phyloP scores from a whole-genome alignment of 2,113 vertebrate genomes.

The Silurus asotus region DNA sequence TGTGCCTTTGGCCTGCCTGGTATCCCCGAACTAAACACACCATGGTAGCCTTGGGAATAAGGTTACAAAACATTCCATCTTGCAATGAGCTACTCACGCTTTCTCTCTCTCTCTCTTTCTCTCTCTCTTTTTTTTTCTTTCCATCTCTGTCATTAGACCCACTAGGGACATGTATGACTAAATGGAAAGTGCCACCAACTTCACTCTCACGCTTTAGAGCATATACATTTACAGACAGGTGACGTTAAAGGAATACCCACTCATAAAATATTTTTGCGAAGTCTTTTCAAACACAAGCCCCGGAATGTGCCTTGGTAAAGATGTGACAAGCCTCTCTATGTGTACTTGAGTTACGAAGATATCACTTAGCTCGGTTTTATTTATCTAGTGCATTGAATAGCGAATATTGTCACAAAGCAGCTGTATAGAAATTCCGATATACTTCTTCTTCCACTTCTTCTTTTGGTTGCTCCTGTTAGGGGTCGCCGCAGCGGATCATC shows the following conservation, averaged over 20 bases:
- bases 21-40: constrained; percentile 22
- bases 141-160: background rate
- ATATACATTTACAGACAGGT: background rate
- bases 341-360: background rate
- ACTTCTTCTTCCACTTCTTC: too few species aligned
- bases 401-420: background rate
- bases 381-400: background rate
- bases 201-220: constrained; percentile 11
- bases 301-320: background rate
- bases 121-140: background rate
- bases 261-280: background rate
- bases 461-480: too few species aligned
- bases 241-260: background rate
- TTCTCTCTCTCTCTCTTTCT: background rate
- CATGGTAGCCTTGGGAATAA: background rate
- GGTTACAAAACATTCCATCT: constrained; percentile 10
- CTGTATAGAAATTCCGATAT: background rate
- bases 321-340: background rate
- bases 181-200: constrained; percentile 21
- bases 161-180: constrained; percentile 15
- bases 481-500: too few species aligned
- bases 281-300: background rate
- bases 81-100: background rate
- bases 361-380: background rate
- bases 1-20: constrained; percentile 3